Evolutionary conservation across 2,888 invertebrate genomes (phyloP).

Genomic region (Epistrophe eligans): DNA sequence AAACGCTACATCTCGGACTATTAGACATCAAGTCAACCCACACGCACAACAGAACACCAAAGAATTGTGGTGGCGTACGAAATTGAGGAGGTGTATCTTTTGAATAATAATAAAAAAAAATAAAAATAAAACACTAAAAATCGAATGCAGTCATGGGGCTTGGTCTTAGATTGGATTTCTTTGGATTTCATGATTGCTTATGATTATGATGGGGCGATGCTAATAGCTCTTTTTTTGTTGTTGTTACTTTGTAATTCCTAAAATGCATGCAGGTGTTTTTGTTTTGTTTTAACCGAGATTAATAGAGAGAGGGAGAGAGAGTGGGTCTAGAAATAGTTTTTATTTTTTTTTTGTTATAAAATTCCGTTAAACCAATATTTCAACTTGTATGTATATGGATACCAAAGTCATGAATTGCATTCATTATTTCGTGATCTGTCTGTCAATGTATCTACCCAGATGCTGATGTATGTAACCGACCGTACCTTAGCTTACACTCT

Average conservation of each 20-base stretch:
- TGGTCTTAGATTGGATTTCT: constrained; percentile 40
- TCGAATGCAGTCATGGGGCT: constrained; percentile 51
- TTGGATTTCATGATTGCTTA: constrained; percentile 54
- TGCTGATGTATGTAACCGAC: neutral
- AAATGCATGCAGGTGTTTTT: constrained; percentile 62
- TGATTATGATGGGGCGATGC: constrained; percentile 63
- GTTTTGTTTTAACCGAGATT: constrained; percentile 23
- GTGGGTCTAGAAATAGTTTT: constrained; percentile 33
- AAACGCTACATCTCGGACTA: neutral
- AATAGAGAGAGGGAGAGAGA: constrained; percentile 11
- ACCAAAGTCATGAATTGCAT: constrained; percentile 13
- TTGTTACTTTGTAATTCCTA: constrained; percentile 1
- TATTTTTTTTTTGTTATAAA: neutral
- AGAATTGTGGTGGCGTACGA: constrained; percentile 55
- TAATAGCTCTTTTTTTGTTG: constrained; percentile 15
- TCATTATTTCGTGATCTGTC: constrained; percentile 38
- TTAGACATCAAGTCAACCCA: constrained; percentile 49
- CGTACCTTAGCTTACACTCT: neutral
- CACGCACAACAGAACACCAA: constrained; percentile 23
- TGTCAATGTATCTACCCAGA: constrained; percentile 9
- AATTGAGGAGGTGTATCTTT: constrained; percentile 68
- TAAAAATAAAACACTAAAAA: neutral
- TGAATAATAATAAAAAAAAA: constrained; percentile 19
- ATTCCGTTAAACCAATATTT: constrained; percentile 36
- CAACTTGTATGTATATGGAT: neutral